A percentile compares a stretch with the other conserved stretches of the same genome.
phyloP scores from a whole-genome alignment of 2,888 invertebrate species.

The Hartigia nigra region DNA sequence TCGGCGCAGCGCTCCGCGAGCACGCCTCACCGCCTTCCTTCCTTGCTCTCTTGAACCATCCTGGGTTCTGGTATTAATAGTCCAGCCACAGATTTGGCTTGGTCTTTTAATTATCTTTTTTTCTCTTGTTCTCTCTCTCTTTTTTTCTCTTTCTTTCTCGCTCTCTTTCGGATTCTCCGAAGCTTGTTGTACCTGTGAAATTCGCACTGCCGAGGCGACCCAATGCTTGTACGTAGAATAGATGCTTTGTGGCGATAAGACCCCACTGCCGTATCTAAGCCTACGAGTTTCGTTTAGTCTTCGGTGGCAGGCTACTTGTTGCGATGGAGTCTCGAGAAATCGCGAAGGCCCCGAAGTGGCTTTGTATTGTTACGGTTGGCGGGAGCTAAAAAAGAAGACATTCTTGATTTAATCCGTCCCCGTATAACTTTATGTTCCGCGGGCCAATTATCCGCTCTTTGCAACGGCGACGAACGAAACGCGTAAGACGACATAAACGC shows the following conservation, averaged over 20 bases:
- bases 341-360: not conserved
- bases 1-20: conserved; percentile 49
- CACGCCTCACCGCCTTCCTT: conserved; percentile 43
- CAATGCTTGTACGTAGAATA: not conserved
- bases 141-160: not conserved
- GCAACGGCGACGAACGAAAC: not conserved
- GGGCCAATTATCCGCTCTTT: not conserved
- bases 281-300: not conserved
- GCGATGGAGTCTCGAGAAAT: not conserved
- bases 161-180: not conserved
- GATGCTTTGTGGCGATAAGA: not conserved
- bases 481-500: not conserved
- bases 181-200: not conserved
- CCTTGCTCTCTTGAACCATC: not conserved
- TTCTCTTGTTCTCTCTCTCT: not conserved
- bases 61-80: conserved; percentile 40
- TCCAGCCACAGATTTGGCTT: conserved; percentile 19
- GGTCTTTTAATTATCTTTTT: conserved; percentile 10
- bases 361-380: not conserved
- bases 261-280: not conserved
- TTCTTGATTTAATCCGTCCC: not conserved
- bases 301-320: not conserved
- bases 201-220: not conserved
- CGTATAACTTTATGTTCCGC: conserved; percentile 4
- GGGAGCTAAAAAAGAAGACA: not conserved